phyloP scores from a whole-genome alignment of 2,797 vertebrate genomes.

The Triplophysa yarkandensis region DNA sequence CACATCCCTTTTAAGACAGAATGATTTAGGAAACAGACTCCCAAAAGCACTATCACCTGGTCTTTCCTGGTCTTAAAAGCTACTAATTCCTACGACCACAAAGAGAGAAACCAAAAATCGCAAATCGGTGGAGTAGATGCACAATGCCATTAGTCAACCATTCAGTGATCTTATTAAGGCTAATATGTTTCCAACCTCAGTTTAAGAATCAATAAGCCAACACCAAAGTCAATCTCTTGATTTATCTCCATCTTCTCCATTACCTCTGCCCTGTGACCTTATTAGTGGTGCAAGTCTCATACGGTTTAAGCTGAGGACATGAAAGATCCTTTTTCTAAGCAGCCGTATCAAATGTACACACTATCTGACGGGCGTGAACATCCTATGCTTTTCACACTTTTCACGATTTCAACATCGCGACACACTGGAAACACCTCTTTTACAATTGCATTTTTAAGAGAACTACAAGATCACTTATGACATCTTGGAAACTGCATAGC shows the following conservation, averaged over 20 bases:
- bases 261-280: constrained; percentile 21
- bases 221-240: constrained; percentile 15
- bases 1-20: neutral
- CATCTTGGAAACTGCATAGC: no score
- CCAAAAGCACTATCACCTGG: neutral
- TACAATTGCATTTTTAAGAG: no score
- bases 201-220: constrained; percentile 29
- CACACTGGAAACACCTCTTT: no score
- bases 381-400: neutral
- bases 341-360: neutral
- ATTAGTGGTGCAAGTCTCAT: constrained; percentile 21
- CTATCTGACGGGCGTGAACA: neutral
- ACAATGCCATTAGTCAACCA: constrained; percentile 24
- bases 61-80: neutral
- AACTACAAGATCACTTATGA: no score
- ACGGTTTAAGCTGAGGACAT: neutral
- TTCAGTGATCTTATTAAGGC: constrained; percentile 21
- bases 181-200: constrained; percentile 17
- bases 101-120: neutral
- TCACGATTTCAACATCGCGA: no score
- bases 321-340: constrained; percentile 5
- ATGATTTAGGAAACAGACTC: neutral
- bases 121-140: neutral
- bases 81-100: neutral
- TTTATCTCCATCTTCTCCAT: constrained; percentile 36